Evolutionary conservation across 2,888 invertebrate species (phyloP).

Genomic region (Schizotus pectinicornis): DNA sequence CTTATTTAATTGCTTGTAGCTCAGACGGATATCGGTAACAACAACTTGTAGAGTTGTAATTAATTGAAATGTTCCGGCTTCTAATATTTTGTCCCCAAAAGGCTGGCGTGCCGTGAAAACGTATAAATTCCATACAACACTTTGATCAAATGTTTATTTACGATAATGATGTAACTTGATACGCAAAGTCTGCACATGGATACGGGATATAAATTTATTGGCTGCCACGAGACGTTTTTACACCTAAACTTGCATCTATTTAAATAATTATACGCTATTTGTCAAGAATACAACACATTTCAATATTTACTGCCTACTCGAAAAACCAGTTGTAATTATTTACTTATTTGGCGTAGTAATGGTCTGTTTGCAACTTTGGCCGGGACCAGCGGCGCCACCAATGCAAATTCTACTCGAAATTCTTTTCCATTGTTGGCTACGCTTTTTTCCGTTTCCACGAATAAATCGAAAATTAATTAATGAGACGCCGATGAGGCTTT

Average conservation of each 20-base stretch:
- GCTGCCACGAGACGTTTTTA: conserved; percentile 30
- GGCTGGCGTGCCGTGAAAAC: conserved; percentile 2
- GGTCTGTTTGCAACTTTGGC: conserved; percentile 7
- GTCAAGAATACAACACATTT: conserved; percentile 29
- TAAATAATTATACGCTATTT: conserved; percentile 33
- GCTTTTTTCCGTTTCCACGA: too few relatives aligned
- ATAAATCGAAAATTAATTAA: too few relatives aligned
- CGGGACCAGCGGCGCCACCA: neutral
- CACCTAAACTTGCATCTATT: conserved; percentile 30
- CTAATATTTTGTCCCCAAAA: neutral
- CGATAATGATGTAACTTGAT: conserved; percentile 29
- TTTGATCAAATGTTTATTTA: conserved; percentile 26
- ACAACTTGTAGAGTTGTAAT: too few relatives aligned
- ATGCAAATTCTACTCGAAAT: neutral
- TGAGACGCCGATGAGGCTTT: too few relatives aligned
- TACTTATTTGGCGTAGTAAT: conserved; percentile 25
- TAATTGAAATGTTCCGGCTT: too few relatives aligned
- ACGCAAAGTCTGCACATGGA: conserved; percentile 22
- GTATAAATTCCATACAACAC: conserved; percentile 21
- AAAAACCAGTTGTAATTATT: conserved; percentile 32
- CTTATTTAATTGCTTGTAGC: too few relatives aligned
- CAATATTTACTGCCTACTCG: conserved; percentile 30
- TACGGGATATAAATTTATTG: conserved; percentile 30
- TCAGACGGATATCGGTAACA: too few relatives aligned
- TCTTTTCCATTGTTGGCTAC: too few relatives aligned